Evolutionary conservation across 2,797 vertebrate species (phyloP).

Genomic region (Betta splendens): DNA sequence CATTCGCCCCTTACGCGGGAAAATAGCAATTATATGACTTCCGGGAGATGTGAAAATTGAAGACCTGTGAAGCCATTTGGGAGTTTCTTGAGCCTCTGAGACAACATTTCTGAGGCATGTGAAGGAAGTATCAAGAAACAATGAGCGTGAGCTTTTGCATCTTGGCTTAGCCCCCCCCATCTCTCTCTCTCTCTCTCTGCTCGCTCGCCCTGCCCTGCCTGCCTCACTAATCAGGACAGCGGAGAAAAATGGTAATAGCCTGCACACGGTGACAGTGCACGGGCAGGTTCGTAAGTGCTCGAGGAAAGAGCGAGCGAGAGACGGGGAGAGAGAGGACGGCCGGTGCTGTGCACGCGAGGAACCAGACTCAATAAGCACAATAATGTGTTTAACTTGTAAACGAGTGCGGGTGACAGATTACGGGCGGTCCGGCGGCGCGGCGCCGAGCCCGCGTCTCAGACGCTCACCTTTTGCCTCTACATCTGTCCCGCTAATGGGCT

Average conservation of each 20-base stretch:
- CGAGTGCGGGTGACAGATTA: constrained; percentile 77
- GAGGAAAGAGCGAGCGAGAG: constrained; percentile 31
- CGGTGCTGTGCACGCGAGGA: constrained; percentile 59
- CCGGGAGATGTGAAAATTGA: constrained; percentile 84
- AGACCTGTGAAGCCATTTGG: constrained; percentile 79
- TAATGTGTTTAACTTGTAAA: constrained; percentile 85
- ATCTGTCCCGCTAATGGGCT: constrained; percentile 80
- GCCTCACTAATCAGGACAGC: constrained; percentile 65
- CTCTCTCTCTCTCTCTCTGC: constrained; percentile 18
- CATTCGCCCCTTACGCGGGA: constrained; percentile 74
- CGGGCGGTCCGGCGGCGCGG: constrained; percentile 66
- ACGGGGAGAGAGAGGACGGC: constrained; percentile 21
- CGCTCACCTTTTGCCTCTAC: constrained; percentile 81
- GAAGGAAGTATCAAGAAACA: constrained; percentile 85
- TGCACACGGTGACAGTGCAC: constrained; percentile 63
- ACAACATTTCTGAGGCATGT: constrained; percentile 82
- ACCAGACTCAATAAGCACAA: constrained; percentile 75
- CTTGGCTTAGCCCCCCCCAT: constrained; percentile 40
- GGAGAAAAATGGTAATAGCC: constrained; percentile 71
- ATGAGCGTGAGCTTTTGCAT: constrained; percentile 51
- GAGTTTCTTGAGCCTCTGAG: constrained; percentile 63
- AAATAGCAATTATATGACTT: constrained; percentile 84
- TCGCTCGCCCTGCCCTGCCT: constrained; percentile 44
- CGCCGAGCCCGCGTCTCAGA: constrained; percentile 67
- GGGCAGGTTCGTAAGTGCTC: constrained; percentile 66